Conservation (phyloP, 2,888 invertebrate species). For the Elmis aenea region DNA sequence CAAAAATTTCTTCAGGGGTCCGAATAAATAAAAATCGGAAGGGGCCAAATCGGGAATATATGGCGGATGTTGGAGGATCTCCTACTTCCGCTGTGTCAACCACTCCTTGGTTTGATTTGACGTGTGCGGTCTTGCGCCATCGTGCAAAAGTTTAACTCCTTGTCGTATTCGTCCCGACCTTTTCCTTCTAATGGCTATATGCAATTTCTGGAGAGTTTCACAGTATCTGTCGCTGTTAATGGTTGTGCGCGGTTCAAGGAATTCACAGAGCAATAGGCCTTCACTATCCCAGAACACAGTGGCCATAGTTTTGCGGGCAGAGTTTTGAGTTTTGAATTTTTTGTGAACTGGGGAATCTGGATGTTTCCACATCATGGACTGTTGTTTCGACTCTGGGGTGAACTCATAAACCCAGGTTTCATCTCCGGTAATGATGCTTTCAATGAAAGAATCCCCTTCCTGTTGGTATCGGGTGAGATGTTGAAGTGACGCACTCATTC, state of each 20-base stretch:
- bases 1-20: too few species aligned
- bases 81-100: neutral
- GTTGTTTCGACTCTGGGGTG: too few species aligned
- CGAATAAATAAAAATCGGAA: too few species aligned
- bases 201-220: constrained; percentile 8
- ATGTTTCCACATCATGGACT: too few species aligned
- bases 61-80: neutral
- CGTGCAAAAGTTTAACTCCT: constrained; percentile 4
- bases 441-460: constrained; percentile 4
- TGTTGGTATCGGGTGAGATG: constrained; percentile 5
- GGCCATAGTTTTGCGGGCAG: constrained; percentile 8
- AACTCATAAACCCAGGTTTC: too few species aligned
- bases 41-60: constrained; percentile 2
- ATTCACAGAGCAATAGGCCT: constrained; percentile 1
- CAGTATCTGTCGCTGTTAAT: constrained; percentile 8
- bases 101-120: neutral
- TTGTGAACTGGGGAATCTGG: too few species aligned
- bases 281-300: constrained; percentile 7
- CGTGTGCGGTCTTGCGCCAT: constrained; percentile 2
- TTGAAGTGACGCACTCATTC: constrained; percentile 9
- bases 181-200: neutral
- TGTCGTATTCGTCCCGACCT: too few species aligned
- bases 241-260: constrained; percentile 6
- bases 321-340: constrained; percentile 6
- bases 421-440: too few species aligned